Percentiles rank a stretch among this genome's conserved stretches.
phyloP scores from a whole-genome alignment of 30 jellyfish, hydroid and myxozoan genomes.

The Turritopsis dohrnii region DNA sequence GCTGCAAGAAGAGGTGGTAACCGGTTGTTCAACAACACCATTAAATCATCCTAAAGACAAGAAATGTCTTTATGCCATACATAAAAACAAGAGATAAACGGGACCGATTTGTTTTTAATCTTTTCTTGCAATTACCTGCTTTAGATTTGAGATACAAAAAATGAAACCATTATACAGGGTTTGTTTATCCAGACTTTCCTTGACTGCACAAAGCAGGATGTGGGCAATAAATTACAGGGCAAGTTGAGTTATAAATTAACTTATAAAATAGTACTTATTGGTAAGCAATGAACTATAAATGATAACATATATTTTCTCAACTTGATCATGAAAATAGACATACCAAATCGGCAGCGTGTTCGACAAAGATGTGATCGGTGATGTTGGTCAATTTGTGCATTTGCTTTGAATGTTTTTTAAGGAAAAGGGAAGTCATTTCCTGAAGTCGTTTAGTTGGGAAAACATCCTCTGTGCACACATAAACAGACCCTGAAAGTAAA shows the following conservation, averaged over 20 bases:
- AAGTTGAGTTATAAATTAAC: too few species aligned
- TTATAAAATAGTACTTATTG: too few species aligned
- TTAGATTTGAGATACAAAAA: too few species aligned
- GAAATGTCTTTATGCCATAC: neutral
- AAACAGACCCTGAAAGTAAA: slow-evolving; percentile 52
- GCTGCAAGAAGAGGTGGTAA: slow-evolving; percentile 42
- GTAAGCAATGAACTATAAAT: too few species aligned
- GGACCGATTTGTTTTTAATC: neutral
- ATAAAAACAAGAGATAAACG: neutral
- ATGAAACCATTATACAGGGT: too few species aligned
- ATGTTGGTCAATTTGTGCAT: neutral
- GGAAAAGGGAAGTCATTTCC: slow-evolving; percentile 35
- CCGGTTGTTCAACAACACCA: slow-evolving; percentile 38
- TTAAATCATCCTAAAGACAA: slow-evolving; percentile 49
- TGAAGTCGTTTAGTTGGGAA: slow-evolving; percentile 83
- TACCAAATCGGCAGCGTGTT: slow-evolving; percentile 89
- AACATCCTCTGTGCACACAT: slow-evolving; percentile 89
- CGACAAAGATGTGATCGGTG: slow-evolving; percentile 67
- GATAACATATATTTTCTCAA: too few species aligned
- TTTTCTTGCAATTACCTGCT: neutral
- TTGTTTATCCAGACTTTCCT: too few species aligned
- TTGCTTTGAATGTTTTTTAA: slow-evolving; percentile 25
- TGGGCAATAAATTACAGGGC: too few species aligned
- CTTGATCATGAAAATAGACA: slow-evolving; percentile 9
- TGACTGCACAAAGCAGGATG: too few species aligned